Base-by-base conservation (phyloP, 2,888 invertebrate genomes). In the Heteropelma amictum region DNA sequence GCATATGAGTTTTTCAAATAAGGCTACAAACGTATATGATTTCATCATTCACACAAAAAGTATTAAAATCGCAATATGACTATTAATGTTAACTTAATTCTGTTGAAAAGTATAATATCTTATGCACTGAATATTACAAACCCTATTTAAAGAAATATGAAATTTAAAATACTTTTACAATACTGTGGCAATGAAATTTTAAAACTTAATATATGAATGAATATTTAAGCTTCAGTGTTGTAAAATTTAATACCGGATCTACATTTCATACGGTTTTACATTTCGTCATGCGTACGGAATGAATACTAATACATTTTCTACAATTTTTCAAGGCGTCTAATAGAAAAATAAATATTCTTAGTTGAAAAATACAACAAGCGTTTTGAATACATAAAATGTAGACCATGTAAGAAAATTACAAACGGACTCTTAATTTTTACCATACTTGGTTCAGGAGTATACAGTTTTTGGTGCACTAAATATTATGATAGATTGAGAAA, bases 21-120 rank as follows among this genome's bases (percentile, higher is more conserved):
- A 49, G 23, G 49, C 49, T 26, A 49, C 28, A n/a, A 49, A 49
- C 28, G 23, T 49, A 49, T 49, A 49, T 49, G 28, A 49, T 47
- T 53, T 53, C 33, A 53, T 51, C n/a, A 51, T 28, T 28, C 28
- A 28, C 12, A 51, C n/a, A 28, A 28, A 12, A 17, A 51, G 28
- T 51, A 28, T 51, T 51, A 51, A 51, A 28, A 51, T 51, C 51
- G 17, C 51, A 51, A 51, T 30, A 51, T 30, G 12, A 30, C 17
- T 51, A 51, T 28, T 51, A 51, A 28, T 51, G 26, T 26, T 51
- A 51, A 26, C 51, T 51, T n/a, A 1, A 21, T 8, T 47, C 19
- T n/a, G 14, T 47, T 47, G 23, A 47, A 47, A 47, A 47, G 47
- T 47, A 2, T 3, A 47, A 47, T 47, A 47, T 5, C 47, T 19